phyloP scores from a whole-genome alignment of 2,113 vertebrate genomes.

The Otis tarda region DNA sequence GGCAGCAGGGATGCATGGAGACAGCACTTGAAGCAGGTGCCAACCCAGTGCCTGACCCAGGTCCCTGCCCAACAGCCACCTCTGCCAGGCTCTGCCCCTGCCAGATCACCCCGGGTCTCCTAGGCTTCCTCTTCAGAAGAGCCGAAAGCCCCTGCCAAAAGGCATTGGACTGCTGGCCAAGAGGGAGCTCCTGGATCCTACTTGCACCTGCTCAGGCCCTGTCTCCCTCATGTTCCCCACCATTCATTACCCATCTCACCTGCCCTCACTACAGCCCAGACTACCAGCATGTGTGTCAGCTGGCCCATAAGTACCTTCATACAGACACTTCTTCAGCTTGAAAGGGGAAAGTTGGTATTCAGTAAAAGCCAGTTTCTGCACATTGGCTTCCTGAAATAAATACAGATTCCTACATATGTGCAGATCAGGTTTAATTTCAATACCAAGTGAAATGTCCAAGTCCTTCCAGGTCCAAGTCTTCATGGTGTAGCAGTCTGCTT shows the following conservation, averaged over 20 bases:
- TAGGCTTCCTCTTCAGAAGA: not conserved
- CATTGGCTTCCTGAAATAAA: not conserved
- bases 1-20: not conserved
- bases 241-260: accelerated
- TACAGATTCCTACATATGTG: not conserved
- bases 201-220: not conserved
- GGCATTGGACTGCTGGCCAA: not conserved
- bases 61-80: too few species aligned
- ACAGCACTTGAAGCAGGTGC: not conserved
- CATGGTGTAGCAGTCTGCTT: not conserved
- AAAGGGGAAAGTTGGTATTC: not conserved
- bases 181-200: too few species aligned
- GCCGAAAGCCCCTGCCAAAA: too few species aligned
- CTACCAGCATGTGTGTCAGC: not conserved
- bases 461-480: not conserved
- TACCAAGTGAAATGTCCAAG: not conserved
- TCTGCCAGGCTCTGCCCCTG: not conserved
- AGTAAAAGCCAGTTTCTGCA: not conserved
- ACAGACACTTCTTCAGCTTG: not conserved
- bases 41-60: not conserved
- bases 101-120: not conserved
- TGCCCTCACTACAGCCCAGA: not conserved
- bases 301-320: not conserved
- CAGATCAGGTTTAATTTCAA: not conserved
- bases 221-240: too few species aligned